Percentiles rank a stretch among this genome's conserved stretches.
phyloP scores from a whole-genome alignment of 30 jellyfish, hydroid and myxozoan species.

The Catostylus mosaicus region DNA sequence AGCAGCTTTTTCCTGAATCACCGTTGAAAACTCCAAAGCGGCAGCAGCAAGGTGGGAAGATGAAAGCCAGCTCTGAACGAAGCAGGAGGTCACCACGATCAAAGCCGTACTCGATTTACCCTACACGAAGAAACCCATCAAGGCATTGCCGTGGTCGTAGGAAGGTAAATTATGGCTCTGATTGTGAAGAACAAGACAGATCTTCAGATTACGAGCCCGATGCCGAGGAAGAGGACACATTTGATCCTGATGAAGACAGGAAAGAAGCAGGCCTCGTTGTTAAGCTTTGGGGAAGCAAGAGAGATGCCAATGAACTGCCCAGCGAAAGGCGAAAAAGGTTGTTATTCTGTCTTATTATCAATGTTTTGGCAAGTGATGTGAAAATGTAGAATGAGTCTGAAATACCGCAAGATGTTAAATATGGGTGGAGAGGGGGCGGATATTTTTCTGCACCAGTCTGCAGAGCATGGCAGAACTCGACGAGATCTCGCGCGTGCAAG shows the following conservation, averaged over 20 bases:
- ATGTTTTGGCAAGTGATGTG: not conserved
- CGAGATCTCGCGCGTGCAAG: slow-evolving; percentile 6
- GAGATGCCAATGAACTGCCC: not conserved
- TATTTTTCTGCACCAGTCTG: not conserved
- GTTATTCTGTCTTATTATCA: not conserved
- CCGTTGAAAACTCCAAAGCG: slow-evolving; percentile 2
- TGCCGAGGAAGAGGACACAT: slow-evolving; percentile 16
- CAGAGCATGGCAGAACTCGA: slow-evolving; percentile 14
- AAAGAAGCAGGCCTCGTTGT: slow-evolving; percentile 29
- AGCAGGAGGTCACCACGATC: not conserved
- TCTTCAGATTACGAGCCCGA: slow-evolving; percentile 37
- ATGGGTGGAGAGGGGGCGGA: not conserved
- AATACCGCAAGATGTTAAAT: not conserved
- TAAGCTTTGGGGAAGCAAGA: slow-evolving; percentile 49
- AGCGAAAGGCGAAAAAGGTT: not conserved
- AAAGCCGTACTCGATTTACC: slow-evolving; percentile 13
- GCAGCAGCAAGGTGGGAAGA: not conserved
- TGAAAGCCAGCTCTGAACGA: not conserved
- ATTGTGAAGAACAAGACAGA: slow-evolving; percentile 49
- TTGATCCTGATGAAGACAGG: slow-evolving; percentile 10
- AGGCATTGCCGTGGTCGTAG: slow-evolving; percentile 50
- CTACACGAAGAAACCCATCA: slow-evolving; percentile 62
- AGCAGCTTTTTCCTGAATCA: slow-evolving; percentile 81
- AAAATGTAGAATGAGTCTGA: not conserved
- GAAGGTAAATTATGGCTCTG: slow-evolving; percentile 27